phyloP scores from a whole-genome alignment of 1,140 invertebrate genomes.

The Metaphire vulgaris region DNA sequence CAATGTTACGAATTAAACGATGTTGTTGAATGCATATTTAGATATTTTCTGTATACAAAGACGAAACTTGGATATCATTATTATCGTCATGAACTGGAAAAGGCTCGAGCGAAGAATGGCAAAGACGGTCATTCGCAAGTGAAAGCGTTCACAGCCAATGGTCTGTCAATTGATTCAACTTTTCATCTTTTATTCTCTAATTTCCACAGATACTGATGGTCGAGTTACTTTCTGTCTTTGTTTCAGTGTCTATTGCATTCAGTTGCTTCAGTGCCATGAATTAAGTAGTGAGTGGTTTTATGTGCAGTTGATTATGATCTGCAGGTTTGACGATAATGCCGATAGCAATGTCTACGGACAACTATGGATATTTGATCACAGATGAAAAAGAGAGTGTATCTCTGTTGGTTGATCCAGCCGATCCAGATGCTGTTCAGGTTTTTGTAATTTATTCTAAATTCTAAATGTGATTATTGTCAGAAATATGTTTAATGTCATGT shows the following conservation, averaged over 20 bases:
- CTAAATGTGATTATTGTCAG: too few species aligned
- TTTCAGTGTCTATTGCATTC: not conserved
- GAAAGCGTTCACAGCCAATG: not conserved
- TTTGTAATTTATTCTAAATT: too few species aligned
- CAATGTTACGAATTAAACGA: too few species aligned
- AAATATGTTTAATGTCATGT: conserved; percentile 7
- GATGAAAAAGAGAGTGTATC: conserved; percentile 34
- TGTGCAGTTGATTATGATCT: too few species aligned
- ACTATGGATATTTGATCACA: conserved; percentile 41
- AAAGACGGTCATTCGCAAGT: not conserved
- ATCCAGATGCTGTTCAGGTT: conserved; percentile 37
- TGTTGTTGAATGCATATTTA: too few species aligned
- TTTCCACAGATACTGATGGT: not conserved
- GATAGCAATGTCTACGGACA: conserved; percentile 40
- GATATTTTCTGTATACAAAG: conserved; percentile 13
- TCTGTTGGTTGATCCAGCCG: conserved; percentile 42
- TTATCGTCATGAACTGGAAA: not conserved
- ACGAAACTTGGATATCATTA: not conserved
- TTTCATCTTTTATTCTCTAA: not conserved
- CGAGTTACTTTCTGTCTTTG: not conserved
- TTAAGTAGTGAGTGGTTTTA: too few species aligned
- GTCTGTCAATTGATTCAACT: not conserved
- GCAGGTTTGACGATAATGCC: conserved; percentile 40
- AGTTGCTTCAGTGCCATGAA: too few species aligned
- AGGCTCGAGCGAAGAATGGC: not conserved